Conservation (phyloP, 1,140 invertebrate genomes). For the Drosophila biarmipes region DNA sequence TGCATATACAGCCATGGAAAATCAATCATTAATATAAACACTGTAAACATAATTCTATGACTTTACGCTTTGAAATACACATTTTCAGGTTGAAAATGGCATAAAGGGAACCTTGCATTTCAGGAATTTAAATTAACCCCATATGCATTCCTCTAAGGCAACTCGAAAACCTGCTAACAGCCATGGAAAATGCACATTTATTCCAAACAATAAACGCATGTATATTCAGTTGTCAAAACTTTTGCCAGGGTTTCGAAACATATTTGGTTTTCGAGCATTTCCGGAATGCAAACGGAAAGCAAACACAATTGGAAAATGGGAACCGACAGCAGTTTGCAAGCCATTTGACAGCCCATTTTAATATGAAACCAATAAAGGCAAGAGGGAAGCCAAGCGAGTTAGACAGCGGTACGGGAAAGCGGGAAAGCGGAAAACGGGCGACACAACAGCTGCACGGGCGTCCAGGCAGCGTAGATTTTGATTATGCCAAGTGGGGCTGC, state of each 20-base stretch:
- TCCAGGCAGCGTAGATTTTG: slow-evolving; percentile 59
- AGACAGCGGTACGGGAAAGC: neutral
- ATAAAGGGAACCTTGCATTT: too few relatives aligned
- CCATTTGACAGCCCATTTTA: slow-evolving; percentile 78
- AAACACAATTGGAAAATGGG: slow-evolving; percentile 42
- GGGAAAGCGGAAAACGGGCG: slow-evolving; percentile 8
- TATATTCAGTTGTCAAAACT: slow-evolving; percentile 18
- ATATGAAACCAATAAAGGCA: slow-evolving; percentile 65
- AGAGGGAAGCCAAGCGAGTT: neutral
- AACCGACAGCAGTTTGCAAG: slow-evolving; percentile 72
- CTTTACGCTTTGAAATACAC: too few relatives aligned
- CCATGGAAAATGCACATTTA: neutral
- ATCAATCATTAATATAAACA: too few relatives aligned
- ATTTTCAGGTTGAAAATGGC: too few relatives aligned
- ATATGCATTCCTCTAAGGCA: neutral
- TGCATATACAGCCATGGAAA: too few relatives aligned
- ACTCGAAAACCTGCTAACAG: neutral
- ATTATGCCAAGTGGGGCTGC: slow-evolving; percentile 60
- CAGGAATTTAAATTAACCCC: neutral
- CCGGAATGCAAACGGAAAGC: slow-evolving; percentile 34
- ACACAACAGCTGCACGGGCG: slow-evolving; percentile 44
- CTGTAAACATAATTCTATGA: too few relatives aligned
- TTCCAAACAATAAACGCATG: slow-evolving; percentile 4
- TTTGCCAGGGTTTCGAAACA: slow-evolving; percentile 1
- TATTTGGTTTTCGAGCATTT: slow-evolving; percentile 22